phyloP scores from a whole-genome alignment of 2,888 invertebrate species.

The Sinopyrophorus schimmeli region DNA sequence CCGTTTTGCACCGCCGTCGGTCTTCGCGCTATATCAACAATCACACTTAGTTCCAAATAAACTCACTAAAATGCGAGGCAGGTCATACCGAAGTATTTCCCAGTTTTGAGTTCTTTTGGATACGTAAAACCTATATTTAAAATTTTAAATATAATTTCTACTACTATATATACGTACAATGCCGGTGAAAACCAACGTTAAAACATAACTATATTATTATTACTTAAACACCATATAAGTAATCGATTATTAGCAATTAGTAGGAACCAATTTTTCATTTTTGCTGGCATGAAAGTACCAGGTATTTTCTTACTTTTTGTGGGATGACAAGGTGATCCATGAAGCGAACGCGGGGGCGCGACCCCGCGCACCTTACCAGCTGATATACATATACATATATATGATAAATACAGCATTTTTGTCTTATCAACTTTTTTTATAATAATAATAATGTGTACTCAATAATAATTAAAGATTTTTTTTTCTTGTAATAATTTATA shows the following conservation, averaged over 20 bases:
- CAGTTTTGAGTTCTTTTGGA: constrained; percentile 60
- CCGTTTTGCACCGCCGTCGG: constrained; percentile 35
- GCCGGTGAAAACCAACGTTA: constrained; percentile 55
- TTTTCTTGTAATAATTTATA: constrained; percentile 54
- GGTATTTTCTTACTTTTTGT: constrained; percentile 31
- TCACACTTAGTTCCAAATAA: constrained; percentile 78
- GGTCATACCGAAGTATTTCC: constrained; percentile 60
- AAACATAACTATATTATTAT: constrained; percentile 56
- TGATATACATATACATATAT: constrained; percentile 58
- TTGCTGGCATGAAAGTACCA: constrained; percentile 50
- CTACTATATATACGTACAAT: constrained; percentile 58
- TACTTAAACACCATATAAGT: constrained; percentile 55
- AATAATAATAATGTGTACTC: constrained; percentile 55
- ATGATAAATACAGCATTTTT: constrained; percentile 57
- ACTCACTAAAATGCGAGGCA: constrained; percentile 77
- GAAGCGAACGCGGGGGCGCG: constrained; percentile 44
- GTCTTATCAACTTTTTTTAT: constrained; percentile 57
- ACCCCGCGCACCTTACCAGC: constrained; percentile 50
- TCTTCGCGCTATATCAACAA: constrained; percentile 61
- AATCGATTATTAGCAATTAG: constrained; percentile 56
- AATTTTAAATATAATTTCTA: constrained; percentile 57
- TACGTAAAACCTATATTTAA: constrained; percentile 54
- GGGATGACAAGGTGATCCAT: constrained; percentile 42
- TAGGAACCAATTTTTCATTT: constrained; percentile 57
- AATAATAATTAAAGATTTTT: constrained; percentile 53